Conservation (phyloP, 2,797 vertebrate genomes). For the Crax fasciolata region DNA sequence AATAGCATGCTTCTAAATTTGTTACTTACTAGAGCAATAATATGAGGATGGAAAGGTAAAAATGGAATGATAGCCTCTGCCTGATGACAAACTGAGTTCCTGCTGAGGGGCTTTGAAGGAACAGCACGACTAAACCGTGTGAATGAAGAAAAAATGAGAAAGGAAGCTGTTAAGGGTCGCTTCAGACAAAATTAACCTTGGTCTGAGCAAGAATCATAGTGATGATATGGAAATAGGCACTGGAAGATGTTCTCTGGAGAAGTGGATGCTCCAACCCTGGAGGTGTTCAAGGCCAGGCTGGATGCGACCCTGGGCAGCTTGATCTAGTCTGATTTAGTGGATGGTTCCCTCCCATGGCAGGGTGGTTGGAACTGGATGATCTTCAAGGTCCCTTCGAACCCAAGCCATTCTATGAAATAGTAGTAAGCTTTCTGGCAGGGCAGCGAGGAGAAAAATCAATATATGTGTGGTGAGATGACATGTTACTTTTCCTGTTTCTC, state of each 20-base stretch:
- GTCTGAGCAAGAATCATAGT: background rate
- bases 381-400: background rate
- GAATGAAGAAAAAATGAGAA: background rate
- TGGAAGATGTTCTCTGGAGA: background rate
- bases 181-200: background rate
- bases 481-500: background rate
- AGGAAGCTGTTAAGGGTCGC: background rate
- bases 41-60: background rate
- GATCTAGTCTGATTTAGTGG: background rate
- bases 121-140: background rate
- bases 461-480: background rate
- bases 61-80: background rate
- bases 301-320: background rate
- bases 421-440: background rate
- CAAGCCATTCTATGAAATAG: background rate
- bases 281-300: background rate
- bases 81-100: background rate
- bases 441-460: background rate
- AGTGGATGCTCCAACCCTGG: background rate
- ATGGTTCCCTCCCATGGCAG: background rate
- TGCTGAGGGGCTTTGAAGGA: background rate
- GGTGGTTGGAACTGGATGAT: background rate
- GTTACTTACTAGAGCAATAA: background rate
- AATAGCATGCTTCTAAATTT: background rate
- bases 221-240: background rate